Base-by-base conservation (phyloP, 2,113 vertebrate species). In the Zosterops pallidus region DNA sequence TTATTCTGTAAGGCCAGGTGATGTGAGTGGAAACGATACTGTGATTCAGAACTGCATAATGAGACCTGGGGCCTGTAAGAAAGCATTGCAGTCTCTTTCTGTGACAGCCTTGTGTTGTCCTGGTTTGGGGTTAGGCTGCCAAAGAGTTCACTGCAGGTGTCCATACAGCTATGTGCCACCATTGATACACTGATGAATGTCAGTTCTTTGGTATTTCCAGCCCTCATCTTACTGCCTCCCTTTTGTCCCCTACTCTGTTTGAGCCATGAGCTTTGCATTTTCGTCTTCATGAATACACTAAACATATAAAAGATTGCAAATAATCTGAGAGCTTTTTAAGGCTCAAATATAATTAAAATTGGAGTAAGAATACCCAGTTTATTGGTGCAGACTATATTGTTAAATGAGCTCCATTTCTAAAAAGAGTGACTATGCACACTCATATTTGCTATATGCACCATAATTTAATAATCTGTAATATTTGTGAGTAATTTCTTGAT, bases 381-480 rank as follows among this genome's bases (percentile, higher is more conserved):
- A 49, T 86, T 68, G 37, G 11, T 70, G 83, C 24, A 62, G 74
- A 11, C 23, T 46, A 16, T 50, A 57, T 24, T 39, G 78, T 90
- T 92, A 95, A 96, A 95, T 65, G 44, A 93, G 75, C 76, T 86
- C 81, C 60, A 95, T 96, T 94, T 94, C 74, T 83, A 91, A 87
- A 94, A 94, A 49, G 35, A 92, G 67, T 65, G 60, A 65, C 71
- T 90, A 24, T 89, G 68, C 24, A 75, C 91, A 63, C 39, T 93
- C 65, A 3, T 72, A 86, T 97, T 94, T 88, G 53, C 67, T 79
- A 31, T 57, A 75, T 49, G 53, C 49, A 76, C 78, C 60, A 76
- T 19, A 88, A 70, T 83, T 85, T 63, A 47, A 78, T 74, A 88
- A 93, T 90, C 83, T 82, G 33, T 94, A 86, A 74, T 64, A 96